Evolutionary conservation across 1,140 invertebrate species (phyloP).

Genomic region (Drosophila insularis): DNA sequence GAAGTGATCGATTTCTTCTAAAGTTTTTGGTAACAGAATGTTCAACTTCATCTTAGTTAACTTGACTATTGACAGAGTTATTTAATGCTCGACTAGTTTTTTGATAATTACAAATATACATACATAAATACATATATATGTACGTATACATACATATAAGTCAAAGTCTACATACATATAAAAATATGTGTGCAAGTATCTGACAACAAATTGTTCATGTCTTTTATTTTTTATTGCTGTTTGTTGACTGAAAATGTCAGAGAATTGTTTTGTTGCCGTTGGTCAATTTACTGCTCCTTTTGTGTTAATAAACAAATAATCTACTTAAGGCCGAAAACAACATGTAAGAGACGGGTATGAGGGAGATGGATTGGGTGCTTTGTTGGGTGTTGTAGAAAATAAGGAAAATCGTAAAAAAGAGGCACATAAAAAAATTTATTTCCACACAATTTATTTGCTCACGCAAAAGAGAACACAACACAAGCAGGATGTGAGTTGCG

Average conservation of each 20-base stretch:
- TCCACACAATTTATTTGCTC: constrained; percentile 71
- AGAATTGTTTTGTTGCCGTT: constrained; percentile 5
- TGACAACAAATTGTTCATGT: background rate
- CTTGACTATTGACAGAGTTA: background rate
- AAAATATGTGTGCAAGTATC: no score
- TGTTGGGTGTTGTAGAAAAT: background rate
- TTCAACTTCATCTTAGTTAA: background rate
- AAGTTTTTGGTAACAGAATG: no score
- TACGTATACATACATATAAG: background rate
- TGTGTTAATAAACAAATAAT: constrained; percentile 78
- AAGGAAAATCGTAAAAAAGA: constrained; percentile 54
- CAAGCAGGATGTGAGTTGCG: background rate
- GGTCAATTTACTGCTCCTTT: constrained; percentile 42
- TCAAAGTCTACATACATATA: background rate
- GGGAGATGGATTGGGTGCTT: background rate
- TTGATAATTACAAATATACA: background rate
- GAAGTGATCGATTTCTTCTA: background rate
- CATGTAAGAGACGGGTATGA: constrained; percentile 7
- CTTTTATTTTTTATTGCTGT: background rate
- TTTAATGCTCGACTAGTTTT: background rate
- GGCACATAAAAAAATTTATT: constrained; percentile 71
- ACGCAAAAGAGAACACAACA: constrained; percentile 28
- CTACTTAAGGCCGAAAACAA: constrained; percentile 72
- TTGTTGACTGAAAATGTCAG: background rate
- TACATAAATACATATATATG: background rate